Base-by-base conservation (phyloP, 2,797 vertebrate genomes). In the Microhierax caerulescens region DNA sequence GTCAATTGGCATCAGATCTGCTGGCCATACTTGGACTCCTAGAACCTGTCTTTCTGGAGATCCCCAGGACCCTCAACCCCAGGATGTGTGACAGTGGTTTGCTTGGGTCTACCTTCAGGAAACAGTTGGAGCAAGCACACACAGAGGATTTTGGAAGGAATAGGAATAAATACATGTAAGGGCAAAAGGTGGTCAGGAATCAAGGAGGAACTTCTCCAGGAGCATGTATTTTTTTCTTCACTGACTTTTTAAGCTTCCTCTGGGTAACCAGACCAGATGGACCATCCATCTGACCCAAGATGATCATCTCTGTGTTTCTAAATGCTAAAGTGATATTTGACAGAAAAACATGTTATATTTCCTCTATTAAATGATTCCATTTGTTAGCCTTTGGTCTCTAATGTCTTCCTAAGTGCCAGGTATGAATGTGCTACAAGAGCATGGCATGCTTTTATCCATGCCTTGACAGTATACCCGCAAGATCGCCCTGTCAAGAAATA, bases 11-110 rank as follows among this genome's bases (percentile, higher is more conserved):
- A 67, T 59, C 11, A 36, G 45, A 63, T 51, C 24, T 85, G 3
- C 13, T 63, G 60, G 24, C 34, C 12, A 3, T 36, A 34, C 14
- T 28, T 25, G 32, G 9, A 13, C 1, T 80, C n/a, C 56, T 43
- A 43, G n/a, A 59, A n/a, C 9, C 8, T 48, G 14, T 16, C 17
- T 43, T 5, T 9, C 5, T 59, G 51, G 5, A 72, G 6, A 67
- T 1, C 2, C 11, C 15, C 30, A 53, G 50, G 8, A 54, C 5
- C 21, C 18, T 51, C 1, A 0, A 2, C 3, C 9, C 5, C 8
- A 50, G 32, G 28, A 27, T 13, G 18, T 1, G 1, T 2, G 0
- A 30, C 43, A 45, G 45, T 7, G 30, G 37, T 10, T 11, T 9
- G 15, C 34, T 37, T 45, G 8, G 5, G 17, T n/a, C 30, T 82